Evolutionary conservation across 2,888 invertebrate genomes (phyloP).

Genomic region (Tolmerus cingulatus): DNA sequence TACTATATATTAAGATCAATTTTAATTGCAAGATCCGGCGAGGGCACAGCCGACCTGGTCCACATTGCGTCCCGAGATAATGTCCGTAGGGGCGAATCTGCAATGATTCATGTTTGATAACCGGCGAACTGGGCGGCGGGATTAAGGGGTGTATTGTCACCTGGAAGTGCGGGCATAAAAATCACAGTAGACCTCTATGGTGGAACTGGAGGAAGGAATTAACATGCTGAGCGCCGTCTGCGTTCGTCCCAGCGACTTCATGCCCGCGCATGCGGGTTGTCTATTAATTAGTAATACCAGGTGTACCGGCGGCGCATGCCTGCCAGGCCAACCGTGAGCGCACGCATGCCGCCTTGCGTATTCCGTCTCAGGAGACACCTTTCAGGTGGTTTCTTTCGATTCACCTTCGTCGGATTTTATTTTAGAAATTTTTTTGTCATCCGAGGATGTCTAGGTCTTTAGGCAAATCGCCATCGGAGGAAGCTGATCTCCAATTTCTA

Average conservation of each 20-base stretch:
- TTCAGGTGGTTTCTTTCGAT: conserved; percentile 41
- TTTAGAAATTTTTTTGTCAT: neutral
- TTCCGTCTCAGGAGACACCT: conserved; percentile 32
- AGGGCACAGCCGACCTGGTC: neutral
- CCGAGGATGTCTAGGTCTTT: conserved; percentile 38
- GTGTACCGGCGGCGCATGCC: conserved; percentile 47
- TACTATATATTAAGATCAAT: neutral
- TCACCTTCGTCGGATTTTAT: neutral
- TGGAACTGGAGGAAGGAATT: conserved; percentile 22
- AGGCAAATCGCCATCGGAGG: neutral
- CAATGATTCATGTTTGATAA: conserved; percentile 33
- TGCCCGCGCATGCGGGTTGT: conserved; percentile 48
- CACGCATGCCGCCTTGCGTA: neutral
- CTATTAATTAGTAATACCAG: conserved; percentile 50
- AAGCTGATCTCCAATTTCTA: conserved; percentile 35
- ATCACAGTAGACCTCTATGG: conserved; percentile 2
- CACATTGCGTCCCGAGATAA: neutral
- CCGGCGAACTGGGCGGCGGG: neutral
- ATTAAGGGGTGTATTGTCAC: conserved; percentile 26
- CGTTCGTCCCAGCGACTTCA: conserved; percentile 35
- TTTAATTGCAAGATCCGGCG: conserved; percentile 11
- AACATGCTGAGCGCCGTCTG: conserved; percentile 40
- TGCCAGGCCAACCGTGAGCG: conserved; percentile 39
- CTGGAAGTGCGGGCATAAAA: conserved; percentile 34
- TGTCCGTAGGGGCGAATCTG: neutral